Base-by-base conservation (phyloP, 2,888 invertebrate species). In the Eremobia ochroleuca region DNA sequence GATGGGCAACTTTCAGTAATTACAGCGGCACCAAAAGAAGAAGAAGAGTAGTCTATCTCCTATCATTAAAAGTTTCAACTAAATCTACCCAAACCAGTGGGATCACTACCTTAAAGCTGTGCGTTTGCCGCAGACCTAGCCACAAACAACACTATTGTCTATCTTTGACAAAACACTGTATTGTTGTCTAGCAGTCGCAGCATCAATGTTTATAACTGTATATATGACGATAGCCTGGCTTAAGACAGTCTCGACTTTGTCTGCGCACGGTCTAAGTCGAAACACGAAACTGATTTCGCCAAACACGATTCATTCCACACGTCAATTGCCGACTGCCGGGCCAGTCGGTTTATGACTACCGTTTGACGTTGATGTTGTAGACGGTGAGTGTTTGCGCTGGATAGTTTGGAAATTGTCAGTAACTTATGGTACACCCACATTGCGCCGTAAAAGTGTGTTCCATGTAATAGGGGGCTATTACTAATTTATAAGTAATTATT, bases 301-400 rank as follows among this genome's bases (percentile, higher is more conserved):
- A 72, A 80, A 72, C 52, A 62, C 21, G 43, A 55, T 80, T 80
- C 52, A 72, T 77, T 55, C 62, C 34, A 72, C 52, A 72, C 61
- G 28, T 80, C 72, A 46, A 52, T 62, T 15, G 72, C 52, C 28
- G 61, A 72, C 28, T 62, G 43, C 43, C 52, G 6, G 80, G 52
- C 72, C 43, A 62, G 21, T 72, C 21, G 11, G 2, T n/a, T 71
- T 34, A 34, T 28, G 52, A 62, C 62, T 43, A 71, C 15, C 31
- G 58, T 25, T 28, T 43, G 28, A 28, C 34, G 40, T 43, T 37
- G 1, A 18, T 46, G 8, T 46, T 66, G 43, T 15, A 11, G 4
- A 59, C 21, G 9, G 70, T 61, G 52, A 43, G 31, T 77, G 25
- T 69, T 31, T 31, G 5, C 4, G 31, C 49, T 79, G 21, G 25